These are phyloP conservation scores for Centrocercus urophasianus DNA, from an alignment of 2,113 vertebrate genomes.

Conservation along the genomic window DNA sequence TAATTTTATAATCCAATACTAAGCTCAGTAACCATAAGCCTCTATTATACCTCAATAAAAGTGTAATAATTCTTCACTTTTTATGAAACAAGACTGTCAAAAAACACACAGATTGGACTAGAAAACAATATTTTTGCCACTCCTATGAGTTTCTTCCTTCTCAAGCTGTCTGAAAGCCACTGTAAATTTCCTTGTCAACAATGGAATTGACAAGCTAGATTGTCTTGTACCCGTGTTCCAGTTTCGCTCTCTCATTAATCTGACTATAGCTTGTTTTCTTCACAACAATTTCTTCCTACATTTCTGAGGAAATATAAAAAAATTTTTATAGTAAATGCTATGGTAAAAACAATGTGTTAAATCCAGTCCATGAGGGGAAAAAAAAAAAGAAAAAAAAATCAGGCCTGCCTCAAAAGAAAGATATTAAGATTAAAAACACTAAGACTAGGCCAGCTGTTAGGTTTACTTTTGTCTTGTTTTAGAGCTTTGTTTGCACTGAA, in stretches of 20 bases:
- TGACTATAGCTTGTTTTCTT: slow-evolving; percentile 74
- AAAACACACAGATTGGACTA: neutral
- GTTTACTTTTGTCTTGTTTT: neutral
- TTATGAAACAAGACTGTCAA: neutral
- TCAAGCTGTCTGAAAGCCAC: neutral
- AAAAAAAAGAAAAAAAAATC: neutral
- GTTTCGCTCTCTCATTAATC: neutral
- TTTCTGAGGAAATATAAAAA: slow-evolving; percentile 66
- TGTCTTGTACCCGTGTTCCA: neutral
- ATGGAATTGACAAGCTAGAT: neutral
- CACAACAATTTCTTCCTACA: slow-evolving; percentile 22
- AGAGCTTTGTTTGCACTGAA: neutral
- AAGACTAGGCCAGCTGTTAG: neutral
- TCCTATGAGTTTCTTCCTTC: neutral
- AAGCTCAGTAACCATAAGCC: neutral
- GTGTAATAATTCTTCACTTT: neutral
- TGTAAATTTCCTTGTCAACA: neutral
- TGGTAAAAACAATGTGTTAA: neutral
- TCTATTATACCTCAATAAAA: neutral
- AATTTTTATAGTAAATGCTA: neutral
- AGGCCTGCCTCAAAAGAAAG: neutral
- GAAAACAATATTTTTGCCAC: neutral
- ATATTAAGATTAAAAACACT: neutral
- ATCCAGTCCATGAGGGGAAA: neutral
- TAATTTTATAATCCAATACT: neutral